These are phyloP conservation scores for Trachelus troglodyta DNA, from an alignment of 2,888 invertebrate species.

Conservation along the genomic window DNA sequence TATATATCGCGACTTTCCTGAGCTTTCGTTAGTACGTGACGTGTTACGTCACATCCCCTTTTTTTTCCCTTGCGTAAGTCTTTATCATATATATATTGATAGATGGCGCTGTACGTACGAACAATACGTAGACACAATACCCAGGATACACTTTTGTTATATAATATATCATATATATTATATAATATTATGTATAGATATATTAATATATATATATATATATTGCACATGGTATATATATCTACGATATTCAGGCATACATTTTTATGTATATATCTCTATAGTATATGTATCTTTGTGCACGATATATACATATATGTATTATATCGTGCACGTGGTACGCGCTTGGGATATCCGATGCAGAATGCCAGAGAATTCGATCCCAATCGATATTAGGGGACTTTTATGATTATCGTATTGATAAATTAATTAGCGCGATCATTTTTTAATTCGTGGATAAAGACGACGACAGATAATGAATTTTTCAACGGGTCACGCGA, in stretches of 20 bases:
- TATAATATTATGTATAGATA: slow-evolving; percentile 7
- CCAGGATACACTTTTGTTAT: slow-evolving; percentile 2
- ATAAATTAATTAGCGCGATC: not conserved
- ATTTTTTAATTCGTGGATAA: not conserved
- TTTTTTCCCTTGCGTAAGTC: not conserved
- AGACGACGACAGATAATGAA: not conserved
- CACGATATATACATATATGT: not conserved
- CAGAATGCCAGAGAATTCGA: not conserved
- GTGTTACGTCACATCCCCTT: not conserved
- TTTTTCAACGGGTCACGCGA: not conserved
- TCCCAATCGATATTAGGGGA: not conserved
- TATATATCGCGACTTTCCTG: not conserved
- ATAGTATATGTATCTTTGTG: not conserved
- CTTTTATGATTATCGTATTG: not conserved
- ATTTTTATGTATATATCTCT: not conserved
- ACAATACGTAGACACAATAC: not conserved
- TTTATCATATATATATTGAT: slow-evolving; percentile 4
- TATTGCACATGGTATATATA: not conserved
- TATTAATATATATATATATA: not conserved
- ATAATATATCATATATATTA: slow-evolving; percentile 14
- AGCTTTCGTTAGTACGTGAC: not conserved
- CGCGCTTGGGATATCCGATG: not conserved
- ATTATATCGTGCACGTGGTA: not conserved
- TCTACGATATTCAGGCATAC: not conserved
- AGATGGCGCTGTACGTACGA: not conserved